These are phyloP conservation scores for Drosophila sproati DNA, from an alignment of 1,140 invertebrate species.

Conservation along the genomic window DNA sequence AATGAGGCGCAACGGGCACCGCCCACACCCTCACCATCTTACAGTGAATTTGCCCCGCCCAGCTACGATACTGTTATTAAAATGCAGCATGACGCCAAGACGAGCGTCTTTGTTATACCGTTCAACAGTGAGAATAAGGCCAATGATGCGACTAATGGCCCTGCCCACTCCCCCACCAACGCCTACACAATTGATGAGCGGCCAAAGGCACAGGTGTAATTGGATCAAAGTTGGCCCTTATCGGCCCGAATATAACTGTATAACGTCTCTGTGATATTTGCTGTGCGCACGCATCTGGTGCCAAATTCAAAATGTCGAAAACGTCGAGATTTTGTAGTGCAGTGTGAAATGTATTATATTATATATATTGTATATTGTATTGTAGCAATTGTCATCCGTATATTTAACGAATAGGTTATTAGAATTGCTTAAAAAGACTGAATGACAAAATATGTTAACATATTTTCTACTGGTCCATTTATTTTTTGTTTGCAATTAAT, in stretches of 20 bases:
- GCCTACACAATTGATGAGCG: slow-evolving; percentile 75
- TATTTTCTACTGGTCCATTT: slow-evolving; percentile 42
- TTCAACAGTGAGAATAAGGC: slow-evolving; percentile 56
- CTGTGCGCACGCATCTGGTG: slow-evolving; percentile 41
- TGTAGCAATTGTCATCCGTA: slow-evolving; percentile 7
- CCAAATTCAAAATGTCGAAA: slow-evolving; percentile 33
- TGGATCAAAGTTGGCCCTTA: background rate
- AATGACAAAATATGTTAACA: slow-evolving; percentile 53
- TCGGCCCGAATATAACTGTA: background rate
- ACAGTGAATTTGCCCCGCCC: slow-evolving; percentile 83
- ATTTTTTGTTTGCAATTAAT: slow-evolving; percentile 21
- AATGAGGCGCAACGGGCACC: slow-evolving; percentile 59
- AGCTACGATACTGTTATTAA: slow-evolving; percentile 83
- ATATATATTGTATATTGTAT: slow-evolving; percentile 27
- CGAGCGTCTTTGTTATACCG: slow-evolving; percentile 79
- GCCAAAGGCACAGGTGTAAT: slow-evolving; percentile 53
- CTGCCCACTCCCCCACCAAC: slow-evolving; percentile 41
- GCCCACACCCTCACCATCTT: slow-evolving; percentile 81
- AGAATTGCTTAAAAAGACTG: slow-evolving; percentile 67
- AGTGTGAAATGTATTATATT: slow-evolving; percentile 44
- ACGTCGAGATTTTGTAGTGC: slow-evolving; percentile 34
- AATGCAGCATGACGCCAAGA: slow-evolving; percentile 75
- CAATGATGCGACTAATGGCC: slow-evolving; percentile 28
- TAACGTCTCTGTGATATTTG: slow-evolving; percentile 70
- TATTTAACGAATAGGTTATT: slow-evolving; percentile 17